Evolutionary conservation across 2,888 invertebrate genomes (phyloP).

Genomic region (Hypselothyrea guttata): DNA sequence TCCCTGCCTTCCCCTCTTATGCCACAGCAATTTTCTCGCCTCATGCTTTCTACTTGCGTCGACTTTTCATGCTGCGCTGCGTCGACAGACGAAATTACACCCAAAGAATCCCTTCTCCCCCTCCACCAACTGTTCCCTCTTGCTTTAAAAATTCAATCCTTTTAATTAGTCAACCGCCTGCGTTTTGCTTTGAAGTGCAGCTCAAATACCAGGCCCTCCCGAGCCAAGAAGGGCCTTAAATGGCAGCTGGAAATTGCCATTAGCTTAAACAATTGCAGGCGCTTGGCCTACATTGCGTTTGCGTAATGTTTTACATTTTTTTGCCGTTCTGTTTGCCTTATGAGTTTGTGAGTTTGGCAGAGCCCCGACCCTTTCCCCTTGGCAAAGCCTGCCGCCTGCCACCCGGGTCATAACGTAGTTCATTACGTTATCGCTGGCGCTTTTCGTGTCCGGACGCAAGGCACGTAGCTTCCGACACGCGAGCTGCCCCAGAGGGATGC

Average conservation of each 20-base stretch:
- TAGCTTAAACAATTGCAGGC: constrained; percentile 70
- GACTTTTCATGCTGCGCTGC: constrained; percentile 38
- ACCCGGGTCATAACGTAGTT: constrained; percentile 37
- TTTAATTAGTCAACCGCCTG: constrained; percentile 65
- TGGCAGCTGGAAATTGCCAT: constrained; percentile 53
- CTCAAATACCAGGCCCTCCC: constrained; percentile 42
- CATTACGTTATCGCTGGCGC: constrained; percentile 76
- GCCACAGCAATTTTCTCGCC: constrained; percentile 16
- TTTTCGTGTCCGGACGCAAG: constrained; percentile 72
- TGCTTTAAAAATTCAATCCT: constrained; percentile 4
- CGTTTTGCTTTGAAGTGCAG: constrained; percentile 51
- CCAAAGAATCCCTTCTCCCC: constrained; percentile 18
- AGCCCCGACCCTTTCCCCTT: not conserved
- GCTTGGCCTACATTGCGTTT: constrained; percentile 74
- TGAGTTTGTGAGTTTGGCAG: constrained; percentile 54
- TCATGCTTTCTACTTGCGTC: not conserved
- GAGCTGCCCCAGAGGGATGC: constrained; percentile 18
- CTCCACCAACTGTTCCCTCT: not conserved
- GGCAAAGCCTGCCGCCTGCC: not conserved
- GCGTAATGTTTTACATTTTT: constrained; percentile 66
- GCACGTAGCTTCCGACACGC: constrained; percentile 77
- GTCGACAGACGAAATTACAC: constrained; percentile 23
- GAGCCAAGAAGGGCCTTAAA: constrained; percentile 16
- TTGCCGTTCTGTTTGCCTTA: constrained; percentile 45
- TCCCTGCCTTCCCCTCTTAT: not conserved